Evolutionary conservation across 2,113 vertebrate genomes (phyloP).

Genomic region (Mormyrus lacerda): DNA sequence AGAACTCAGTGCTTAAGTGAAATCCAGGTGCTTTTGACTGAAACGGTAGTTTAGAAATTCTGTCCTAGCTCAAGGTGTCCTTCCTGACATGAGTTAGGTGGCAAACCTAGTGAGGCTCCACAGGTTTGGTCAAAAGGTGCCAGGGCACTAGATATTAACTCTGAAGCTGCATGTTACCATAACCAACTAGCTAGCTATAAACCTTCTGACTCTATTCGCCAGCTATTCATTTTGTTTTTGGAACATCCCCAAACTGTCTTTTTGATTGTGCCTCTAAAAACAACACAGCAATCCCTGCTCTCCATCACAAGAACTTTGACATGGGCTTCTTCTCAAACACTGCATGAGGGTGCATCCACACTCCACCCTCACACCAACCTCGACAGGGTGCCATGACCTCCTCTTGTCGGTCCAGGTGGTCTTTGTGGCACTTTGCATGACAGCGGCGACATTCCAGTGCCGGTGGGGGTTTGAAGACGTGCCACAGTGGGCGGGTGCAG

Average conservation of each 20-base stretch:
- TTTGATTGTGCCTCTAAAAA: neutral
- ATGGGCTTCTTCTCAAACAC: neutral
- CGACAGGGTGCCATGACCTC: conserved; percentile 87
- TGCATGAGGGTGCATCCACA: neutral
- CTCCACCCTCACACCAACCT: conserved; percentile 56
- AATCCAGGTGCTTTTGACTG: too few species aligned
- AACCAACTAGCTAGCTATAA: neutral
- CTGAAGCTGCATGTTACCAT: neutral
- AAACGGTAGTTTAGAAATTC: too few species aligned
- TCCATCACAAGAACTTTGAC: neutral
- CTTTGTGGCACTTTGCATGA: conserved; percentile 92
- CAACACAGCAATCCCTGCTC: neutral
- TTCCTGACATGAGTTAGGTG: too few species aligned
- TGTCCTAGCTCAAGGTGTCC: neutral
- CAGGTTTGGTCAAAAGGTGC: too few species aligned
- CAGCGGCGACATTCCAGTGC: conserved; percentile 92
- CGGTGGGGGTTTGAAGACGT: conserved; percentile 90
- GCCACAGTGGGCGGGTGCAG: conserved; percentile 85
- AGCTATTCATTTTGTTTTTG: neutral
- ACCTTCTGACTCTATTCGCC: neutral
- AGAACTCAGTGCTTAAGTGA: too few species aligned
- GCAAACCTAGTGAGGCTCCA: too few species aligned
- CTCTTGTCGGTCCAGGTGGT: conserved; percentile 90
- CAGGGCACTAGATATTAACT: too few species aligned
- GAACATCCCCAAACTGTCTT: neutral